Base-by-base conservation (phyloP, 2,888 invertebrate species). In the Leptinotarsa peninsularis region DNA sequence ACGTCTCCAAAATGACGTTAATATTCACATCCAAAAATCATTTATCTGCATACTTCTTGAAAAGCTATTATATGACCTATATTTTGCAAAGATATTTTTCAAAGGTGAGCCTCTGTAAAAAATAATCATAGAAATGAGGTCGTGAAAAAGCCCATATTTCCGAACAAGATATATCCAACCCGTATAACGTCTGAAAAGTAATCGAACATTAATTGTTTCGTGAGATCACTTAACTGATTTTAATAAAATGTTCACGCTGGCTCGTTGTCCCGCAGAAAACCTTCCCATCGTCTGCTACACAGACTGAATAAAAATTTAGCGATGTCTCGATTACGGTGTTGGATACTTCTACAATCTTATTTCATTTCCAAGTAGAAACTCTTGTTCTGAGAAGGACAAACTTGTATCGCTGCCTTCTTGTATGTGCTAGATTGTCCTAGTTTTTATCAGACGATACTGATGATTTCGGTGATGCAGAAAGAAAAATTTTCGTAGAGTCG, bases 301-400 rank as follows among this genome's bases (percentile, higher is more conserved):
- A 68, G 66, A 66, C 72, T 63, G 67, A 68, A 75, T 60, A 75
- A 71, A 60, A 75, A 71, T 75, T 67, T 21, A 43, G n/a, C 50
- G 60, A 67, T 71, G 67, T 72, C 56, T 68, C 68, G 52, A 54
- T 67, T 33, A 49, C 52, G 67, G 27, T 75, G 72, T 77, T 74
- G 72, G 74, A 70, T 66, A 52, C 67, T 68, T 77, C 77, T 69
- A 43, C 63, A 56, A 72, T 72, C 72, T 70, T 70, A 67, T 74
- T 73, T 43, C 66, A 49, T 76, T 76, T 78, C 78, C 74, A 76
- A 78, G 78, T 74, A 78, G 72, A 72, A 78, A 76, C 66, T 78
- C 74, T 70, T 71, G 76, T 76, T 74, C 70, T n/a, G 43, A 18
- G 70, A 70, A 70, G 23, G 56, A 33, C 43, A 18, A 56, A 21